These are phyloP conservation scores for Gari tellinella DNA, from an alignment of 2,888 invertebrate genomes.

Conservation along the genomic window DNA sequence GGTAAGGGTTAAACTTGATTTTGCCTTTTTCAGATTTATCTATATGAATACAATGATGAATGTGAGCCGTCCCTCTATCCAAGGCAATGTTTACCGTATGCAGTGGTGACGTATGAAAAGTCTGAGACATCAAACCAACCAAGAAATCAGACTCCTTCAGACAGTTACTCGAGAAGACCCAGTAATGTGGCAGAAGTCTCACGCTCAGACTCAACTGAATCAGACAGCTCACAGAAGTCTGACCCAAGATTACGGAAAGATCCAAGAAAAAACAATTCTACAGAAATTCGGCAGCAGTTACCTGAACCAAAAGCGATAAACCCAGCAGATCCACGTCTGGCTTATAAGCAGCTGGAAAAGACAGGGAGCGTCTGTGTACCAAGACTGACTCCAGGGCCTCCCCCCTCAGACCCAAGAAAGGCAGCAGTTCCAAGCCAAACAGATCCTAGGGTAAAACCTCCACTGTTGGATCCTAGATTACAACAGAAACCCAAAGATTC, in stretches of 20 bases:
- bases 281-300: neutral
- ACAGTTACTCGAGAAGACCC: conserved; percentile 49
- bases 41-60: conserved; percentile 79
- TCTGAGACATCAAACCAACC: conserved; percentile 11
- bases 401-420: conserved; percentile 11
- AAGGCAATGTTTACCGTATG: conserved; percentile 77
- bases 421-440: neutral
- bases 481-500: neutral
- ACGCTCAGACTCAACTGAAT: conserved; percentile 5
- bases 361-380: conserved; percentile 28
- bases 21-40: conserved; percentile 68
- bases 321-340: conserved; percentile 13
- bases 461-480: neutral
- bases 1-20: too few relatives aligned
- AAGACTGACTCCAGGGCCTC: conserved; percentile 29
- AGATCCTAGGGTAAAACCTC: neutral
- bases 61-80: conserved; percentile 71
- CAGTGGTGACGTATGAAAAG: conserved; percentile 62
- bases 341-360: neutral
- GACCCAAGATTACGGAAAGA: conserved; percentile 18
- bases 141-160: neutral
- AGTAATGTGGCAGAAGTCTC: conserved; percentile 7
- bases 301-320: neutral
- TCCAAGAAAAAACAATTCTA: neutral
- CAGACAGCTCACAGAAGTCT: neutral